Percentiles rank a stretch among this genome's conserved stretches.
phyloP scores from a whole-genome alignment of 2,888 invertebrate genomes.

The Xylota segnis region DNA sequence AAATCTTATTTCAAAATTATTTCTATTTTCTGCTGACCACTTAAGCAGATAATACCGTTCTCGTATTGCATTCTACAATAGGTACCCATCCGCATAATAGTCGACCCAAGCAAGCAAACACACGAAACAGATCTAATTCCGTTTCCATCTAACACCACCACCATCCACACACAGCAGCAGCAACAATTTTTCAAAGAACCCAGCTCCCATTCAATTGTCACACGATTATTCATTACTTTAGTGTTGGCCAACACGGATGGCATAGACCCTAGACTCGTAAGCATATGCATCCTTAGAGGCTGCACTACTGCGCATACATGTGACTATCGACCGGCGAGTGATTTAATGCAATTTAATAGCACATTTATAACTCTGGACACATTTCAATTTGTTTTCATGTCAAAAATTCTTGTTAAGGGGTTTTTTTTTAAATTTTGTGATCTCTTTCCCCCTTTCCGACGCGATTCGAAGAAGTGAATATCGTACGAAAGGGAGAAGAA shows the following conservation, averaged over 20 bases:
- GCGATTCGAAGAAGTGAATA: slow-evolving; percentile 13
- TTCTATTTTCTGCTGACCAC: slow-evolving; percentile 14
- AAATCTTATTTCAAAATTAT: not conserved
- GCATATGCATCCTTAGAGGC: slow-evolving; percentile 43
- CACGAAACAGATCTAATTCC: slow-evolving; percentile 38
- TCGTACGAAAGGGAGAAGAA: not conserved
- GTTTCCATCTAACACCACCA: slow-evolving; percentile 33
- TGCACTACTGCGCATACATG: slow-evolving; percentile 13
- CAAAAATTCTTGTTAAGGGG: slow-evolving; percentile 63
- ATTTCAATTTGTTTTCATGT: slow-evolving; percentile 77
- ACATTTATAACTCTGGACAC: slow-evolving; percentile 75
- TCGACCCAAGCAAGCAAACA: not conserved
- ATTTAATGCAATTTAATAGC: slow-evolving; percentile 77
- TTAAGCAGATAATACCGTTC: slow-evolving; percentile 9
- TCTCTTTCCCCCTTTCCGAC: not conserved
- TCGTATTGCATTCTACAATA: slow-evolving; percentile 18
- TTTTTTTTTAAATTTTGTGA: slow-evolving; percentile 18
- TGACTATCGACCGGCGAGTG: slow-evolving; percentile 66
- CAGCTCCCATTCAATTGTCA: slow-evolving; percentile 60
- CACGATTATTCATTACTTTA: slow-evolving; percentile 49
- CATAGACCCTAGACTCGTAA: slow-evolving; percentile 18
- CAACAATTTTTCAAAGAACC: slow-evolving; percentile 39
- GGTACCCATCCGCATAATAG: not conserved
- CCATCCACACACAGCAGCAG: not conserved
- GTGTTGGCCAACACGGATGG: slow-evolving; percentile 22